phyloP scores from a whole-genome alignment of 1,140 invertebrate species.

The Oreohelix idahoensis region DNA sequence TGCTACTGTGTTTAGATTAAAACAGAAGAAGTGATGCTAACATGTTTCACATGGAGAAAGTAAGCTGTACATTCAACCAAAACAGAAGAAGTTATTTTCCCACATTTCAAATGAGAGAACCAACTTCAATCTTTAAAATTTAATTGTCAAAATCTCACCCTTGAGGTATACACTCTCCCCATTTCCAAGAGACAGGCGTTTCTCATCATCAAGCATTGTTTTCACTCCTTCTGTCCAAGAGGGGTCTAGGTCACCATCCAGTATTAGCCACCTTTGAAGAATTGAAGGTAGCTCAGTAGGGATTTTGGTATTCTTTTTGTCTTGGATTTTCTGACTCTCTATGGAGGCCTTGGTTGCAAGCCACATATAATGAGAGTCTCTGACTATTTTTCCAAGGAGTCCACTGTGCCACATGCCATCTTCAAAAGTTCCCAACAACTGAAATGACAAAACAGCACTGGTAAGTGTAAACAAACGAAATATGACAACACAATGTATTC shows the following conservation, averaged over 20 bases:
- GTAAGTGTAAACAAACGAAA: too few relatives aligned
- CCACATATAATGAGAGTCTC: slow-evolving; percentile 58
- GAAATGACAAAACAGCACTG: too few relatives aligned
- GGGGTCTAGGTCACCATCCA: slow-evolving; percentile 68
- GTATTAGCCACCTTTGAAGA: slow-evolving; percentile 66
- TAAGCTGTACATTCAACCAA: too few relatives aligned
- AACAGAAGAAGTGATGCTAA: too few relatives aligned
- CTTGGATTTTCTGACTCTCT: slow-evolving; percentile 45
- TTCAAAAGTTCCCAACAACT: slow-evolving; percentile 67
- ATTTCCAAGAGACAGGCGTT: slow-evolving; percentile 60
- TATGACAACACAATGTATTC: too few relatives aligned
- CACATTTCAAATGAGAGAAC: not conserved
- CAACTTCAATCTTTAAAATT: not conserved
- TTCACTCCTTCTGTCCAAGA: slow-evolving; percentile 68
- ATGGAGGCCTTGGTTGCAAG: slow-evolving; percentile 59
- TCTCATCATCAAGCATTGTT: slow-evolving; percentile 62
- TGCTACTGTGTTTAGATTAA: too few relatives aligned
- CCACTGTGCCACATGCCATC: slow-evolving; percentile 68
- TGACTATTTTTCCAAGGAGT: slow-evolving; percentile 60
- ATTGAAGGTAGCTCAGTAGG: slow-evolving; percentile 56
- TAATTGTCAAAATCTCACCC: slow-evolving; percentile 47
- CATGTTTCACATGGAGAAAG: too few relatives aligned
- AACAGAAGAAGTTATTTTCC: not conserved
- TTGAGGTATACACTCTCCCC: slow-evolving; percentile 56
- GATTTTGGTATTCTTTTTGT: slow-evolving; percentile 49